phyloP scores from a whole-genome alignment of 2,888 invertebrate genomes.

The Selenia dentaria region DNA sequence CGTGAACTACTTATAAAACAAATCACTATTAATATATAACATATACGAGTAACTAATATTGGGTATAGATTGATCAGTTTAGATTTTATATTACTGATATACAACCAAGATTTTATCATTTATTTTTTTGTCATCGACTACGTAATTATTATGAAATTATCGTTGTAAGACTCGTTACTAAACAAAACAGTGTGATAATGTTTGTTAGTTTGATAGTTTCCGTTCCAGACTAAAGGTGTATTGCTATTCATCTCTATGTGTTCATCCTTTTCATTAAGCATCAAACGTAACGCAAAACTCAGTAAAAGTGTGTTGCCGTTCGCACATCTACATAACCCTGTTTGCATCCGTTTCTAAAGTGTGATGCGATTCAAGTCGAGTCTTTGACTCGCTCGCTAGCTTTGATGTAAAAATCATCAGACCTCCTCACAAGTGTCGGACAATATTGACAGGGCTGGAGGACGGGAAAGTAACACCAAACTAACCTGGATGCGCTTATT shows the following conservation, averaged over 20 bases:
- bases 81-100: too few species aligned
- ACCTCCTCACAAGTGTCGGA: slow-evolving; percentile 56
- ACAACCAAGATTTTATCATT: too few species aligned
- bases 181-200: too few species aligned
- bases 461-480: slow-evolving; percentile 13
- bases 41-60: too few species aligned
- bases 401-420: slow-evolving; percentile 78
- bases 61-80: too few species aligned
- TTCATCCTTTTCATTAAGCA: slow-evolving; percentile 36
- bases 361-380: slow-evolving; percentile 51
- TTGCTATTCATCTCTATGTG: background rate
- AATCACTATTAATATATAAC: too few species aligned
- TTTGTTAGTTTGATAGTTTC: too few species aligned
- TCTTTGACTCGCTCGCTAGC: slow-evolving; percentile 58
- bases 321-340: slow-evolving; percentile 24
- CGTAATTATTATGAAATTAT: too few species aligned
- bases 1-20: too few species aligned
- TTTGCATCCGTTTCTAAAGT: slow-evolving; percentile 43
- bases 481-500: slow-evolving; percentile 29
- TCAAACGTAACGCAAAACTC: slow-evolving; percentile 25
- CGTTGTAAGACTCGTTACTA: too few species aligned
- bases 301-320: slow-evolving; percentile 19
- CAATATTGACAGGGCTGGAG: slow-evolving; percentile 66
- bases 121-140: too few species aligned
- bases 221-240: too few species aligned